Evolutionary conservation across 1,140 invertebrate species (phyloP).

Genomic region (Mizuhopecten yessoensis): DNA sequence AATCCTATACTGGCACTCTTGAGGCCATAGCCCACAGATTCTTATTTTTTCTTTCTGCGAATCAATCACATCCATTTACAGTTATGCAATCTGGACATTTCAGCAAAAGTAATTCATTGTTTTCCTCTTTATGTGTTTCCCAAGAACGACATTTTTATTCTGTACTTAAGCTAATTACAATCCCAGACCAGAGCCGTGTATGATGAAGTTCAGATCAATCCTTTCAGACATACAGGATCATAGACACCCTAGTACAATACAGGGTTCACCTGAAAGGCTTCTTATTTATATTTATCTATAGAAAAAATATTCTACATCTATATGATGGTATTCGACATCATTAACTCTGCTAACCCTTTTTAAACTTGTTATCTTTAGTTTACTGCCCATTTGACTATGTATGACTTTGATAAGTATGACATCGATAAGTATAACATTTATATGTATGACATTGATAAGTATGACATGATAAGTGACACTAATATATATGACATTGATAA

Average conservation of each 20-base stretch:
- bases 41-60: neutral
- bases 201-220: neutral
- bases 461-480: too few species aligned
- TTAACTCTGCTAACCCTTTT: too few species aligned
- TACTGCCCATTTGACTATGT: too few species aligned
- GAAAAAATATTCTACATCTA: too few species aligned
- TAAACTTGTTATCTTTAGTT: too few species aligned
- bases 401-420: too few species aligned
- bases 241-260: neutral
- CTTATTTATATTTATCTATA: too few species aligned
- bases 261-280: neutral
- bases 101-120: slow-evolving; percentile 25
- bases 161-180: neutral
- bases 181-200: neutral
- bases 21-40: neutral
- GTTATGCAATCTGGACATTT: slow-evolving; percentile 35
- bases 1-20: slow-evolving; percentile 13
- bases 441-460: too few species aligned
- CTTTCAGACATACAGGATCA: neutral
- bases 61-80: slow-evolving; percentile 10
- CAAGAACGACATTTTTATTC: neutral
- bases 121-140: neutral
- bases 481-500: too few species aligned
- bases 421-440: too few species aligned
- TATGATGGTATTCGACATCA: too few species aligned